Evolutionary conservation across 2,797 vertebrate species (phyloP).

Genomic region (Hoplostethus mediterraneus): DNA sequence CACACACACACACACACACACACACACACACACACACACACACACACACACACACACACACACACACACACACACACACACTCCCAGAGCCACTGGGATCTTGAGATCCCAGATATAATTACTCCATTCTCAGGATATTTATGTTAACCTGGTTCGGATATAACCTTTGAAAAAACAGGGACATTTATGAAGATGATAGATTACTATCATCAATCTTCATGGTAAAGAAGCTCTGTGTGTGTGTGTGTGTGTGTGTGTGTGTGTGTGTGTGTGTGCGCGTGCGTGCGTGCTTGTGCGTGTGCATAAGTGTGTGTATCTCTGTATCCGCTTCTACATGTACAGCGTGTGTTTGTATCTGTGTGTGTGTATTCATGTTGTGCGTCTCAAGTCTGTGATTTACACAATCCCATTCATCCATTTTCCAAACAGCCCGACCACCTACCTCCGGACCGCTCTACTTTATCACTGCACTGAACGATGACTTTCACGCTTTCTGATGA

Average conservation of each 20-base stretch:
- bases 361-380: not conserved
- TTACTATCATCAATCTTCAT: constrained; percentile 41
- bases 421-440: constrained; percentile 18
- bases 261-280: not conserved
- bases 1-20: constrained; percentile 12
- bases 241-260: not conserved
- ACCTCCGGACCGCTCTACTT: not conserved
- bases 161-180: constrained; percentile 2
- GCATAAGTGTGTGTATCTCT: not conserved
- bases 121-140: constrained; percentile 34
- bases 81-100: no score
- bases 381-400: not conserved
- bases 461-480: constrained; percentile 8
- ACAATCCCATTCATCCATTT: constrained; percentile 18
- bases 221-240: constrained; percentile 2
- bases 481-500: constrained; percentile 28
- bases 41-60: constrained; percentile 8
- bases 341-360: no score
- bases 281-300: no score
- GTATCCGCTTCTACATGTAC: no score
- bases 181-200: constrained; percentile 47
- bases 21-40: constrained; percentile 1
- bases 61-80: constrained; percentile 9
- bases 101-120: no score
- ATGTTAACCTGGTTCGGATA: constrained; percentile 24